Conservation (phyloP, 2,113 vertebrate species). For the Petrocephalus microphthalmus region DNA sequence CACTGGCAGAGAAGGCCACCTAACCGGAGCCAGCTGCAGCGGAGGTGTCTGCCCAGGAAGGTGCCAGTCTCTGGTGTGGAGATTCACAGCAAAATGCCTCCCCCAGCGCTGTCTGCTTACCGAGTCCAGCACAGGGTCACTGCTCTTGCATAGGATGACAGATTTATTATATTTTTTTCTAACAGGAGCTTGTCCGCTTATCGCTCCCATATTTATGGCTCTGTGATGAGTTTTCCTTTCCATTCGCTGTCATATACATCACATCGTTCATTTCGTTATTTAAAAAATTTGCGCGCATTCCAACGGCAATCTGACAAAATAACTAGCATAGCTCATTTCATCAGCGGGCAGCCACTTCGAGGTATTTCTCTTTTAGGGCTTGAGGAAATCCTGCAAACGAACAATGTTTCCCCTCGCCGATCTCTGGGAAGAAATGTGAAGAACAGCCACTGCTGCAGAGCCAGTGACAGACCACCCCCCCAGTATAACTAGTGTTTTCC, state of each 20-base stretch:
- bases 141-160: background rate
- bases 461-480: background rate
- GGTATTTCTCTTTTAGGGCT: background rate
- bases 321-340: background rate
- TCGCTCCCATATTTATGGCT: background rate
- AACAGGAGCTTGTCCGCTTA: background rate
- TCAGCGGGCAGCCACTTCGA: background rate
- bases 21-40: background rate
- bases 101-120: background rate
- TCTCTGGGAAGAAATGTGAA: background rate
- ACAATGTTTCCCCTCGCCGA: background rate
- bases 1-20: background rate
- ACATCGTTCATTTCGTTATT: background rate
- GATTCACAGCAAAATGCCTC: background rate
- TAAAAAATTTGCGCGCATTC: background rate
- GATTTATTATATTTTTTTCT: constrained; percentile 1
- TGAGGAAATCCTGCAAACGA: background rate
- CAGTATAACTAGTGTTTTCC: background rate
- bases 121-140: background rate
- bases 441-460: background rate
- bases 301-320: background rate
- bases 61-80: background rate
- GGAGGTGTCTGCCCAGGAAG: background rate
- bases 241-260: background rate
- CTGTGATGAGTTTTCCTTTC: constrained; percentile 15